Percentiles rank a stretch among this genome's conserved stretches.
These are phyloP conservation scores for Pheosia tremula DNA, from an alignment of 2,888 invertebrate genomes.

Conservation along the genomic window DNA sequence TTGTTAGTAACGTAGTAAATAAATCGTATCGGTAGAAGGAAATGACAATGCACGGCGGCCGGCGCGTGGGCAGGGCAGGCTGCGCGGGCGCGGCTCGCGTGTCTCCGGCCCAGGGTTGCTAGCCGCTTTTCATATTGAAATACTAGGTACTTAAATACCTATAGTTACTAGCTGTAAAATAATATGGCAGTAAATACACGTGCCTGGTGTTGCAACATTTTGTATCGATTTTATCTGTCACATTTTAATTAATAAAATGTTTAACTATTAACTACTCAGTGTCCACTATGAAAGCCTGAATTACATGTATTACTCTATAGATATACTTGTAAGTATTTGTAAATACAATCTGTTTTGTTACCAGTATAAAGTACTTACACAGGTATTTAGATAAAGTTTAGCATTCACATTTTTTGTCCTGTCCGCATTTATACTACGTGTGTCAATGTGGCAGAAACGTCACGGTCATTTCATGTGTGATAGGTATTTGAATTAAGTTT, in stretches of 20 bases:
- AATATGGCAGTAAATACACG: too few species aligned
- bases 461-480: constrained; percentile 4
- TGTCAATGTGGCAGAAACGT: constrained; percentile 11
- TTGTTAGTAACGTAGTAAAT: constrained; percentile 19
- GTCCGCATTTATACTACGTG: not conserved
- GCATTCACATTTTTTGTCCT: not conserved
- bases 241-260: too few species aligned
- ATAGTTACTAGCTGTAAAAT: not conserved
- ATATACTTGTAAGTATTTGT: too few species aligned
- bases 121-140: constrained; percentile 5
- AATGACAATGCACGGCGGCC: constrained; percentile 42
- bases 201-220: too few species aligned
- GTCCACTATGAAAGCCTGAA: too few species aligned
- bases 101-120: constrained; percentile 43
- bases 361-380: not conserved
- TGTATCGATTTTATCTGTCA: too few species aligned
- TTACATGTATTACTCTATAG: too few species aligned
- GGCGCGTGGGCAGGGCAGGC: constrained; percentile 52
- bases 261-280: too few species aligned
- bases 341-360: not conserved
- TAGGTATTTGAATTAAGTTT: too few species aligned
- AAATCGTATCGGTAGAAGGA: constrained; percentile 42
- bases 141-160: not conserved
- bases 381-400: not conserved
- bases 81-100: constrained; percentile 47